Evolutionary conservation across 2,113 vertebrate species (phyloP).

Genomic region (Melospiza georgiana): DNA sequence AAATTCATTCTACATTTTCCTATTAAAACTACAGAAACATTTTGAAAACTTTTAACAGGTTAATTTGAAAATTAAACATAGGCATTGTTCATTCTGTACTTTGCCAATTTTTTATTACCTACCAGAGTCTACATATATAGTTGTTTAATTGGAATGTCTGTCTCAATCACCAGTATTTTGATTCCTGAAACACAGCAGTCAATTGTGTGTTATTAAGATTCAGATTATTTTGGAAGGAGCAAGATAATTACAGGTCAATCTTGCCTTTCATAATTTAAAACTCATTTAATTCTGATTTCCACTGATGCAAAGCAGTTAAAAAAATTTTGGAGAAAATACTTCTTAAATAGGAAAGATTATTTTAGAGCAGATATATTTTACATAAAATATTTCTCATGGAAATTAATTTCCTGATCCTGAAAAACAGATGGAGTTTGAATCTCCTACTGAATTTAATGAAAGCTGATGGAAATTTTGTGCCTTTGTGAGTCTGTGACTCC

Average conservation of each 20-base stretch:
- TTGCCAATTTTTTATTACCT: background rate
- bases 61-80: slow-evolving; percentile 21
- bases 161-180: slow-evolving; percentile 7
- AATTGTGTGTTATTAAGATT: background rate
- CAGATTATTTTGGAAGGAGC: slow-evolving; percentile 12
- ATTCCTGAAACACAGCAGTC: background rate
- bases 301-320: background rate
- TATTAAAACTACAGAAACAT: background rate
- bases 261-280: background rate
- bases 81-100: background rate
- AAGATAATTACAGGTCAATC: background rate
- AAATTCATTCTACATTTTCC: background rate
- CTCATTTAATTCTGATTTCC: background rate
- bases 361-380: background rate
- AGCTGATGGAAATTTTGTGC: background rate
- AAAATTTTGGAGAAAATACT: background rate
- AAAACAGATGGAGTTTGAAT: background rate
- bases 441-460: background rate
- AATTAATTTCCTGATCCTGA: background rate
- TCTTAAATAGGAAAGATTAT: background rate
- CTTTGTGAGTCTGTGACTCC: background rate
- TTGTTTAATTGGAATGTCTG: background rate
- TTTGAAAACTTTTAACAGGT: background rate
- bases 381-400: background rate
- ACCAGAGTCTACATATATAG: background rate